Evolutionary conservation across 2,797 vertebrate species (phyloP).

Genomic region (Dendrocincla fuliginosa): DNA sequence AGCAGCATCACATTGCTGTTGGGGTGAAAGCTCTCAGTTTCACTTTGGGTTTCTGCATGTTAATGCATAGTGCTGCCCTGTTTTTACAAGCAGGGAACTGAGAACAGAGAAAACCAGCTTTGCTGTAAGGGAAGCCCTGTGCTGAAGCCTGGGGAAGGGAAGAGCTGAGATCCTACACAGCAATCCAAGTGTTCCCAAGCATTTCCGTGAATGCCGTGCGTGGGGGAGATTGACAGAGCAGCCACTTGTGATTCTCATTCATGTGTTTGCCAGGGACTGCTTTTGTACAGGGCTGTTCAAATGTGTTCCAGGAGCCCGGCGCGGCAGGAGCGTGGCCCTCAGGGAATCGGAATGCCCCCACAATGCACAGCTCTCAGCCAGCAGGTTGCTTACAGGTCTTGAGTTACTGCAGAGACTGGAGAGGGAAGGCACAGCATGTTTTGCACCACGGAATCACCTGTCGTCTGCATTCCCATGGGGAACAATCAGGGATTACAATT

Average conservation of each 20-base stretch:
- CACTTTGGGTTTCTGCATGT: background rate
- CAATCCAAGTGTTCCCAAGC: background rate
- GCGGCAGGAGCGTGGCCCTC: slow-evolving; percentile 33
- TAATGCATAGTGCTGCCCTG: background rate
- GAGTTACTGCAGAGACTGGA: background rate
- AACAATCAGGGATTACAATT: background rate
- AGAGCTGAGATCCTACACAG: background rate
- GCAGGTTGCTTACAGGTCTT: background rate
- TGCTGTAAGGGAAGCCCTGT: background rate
- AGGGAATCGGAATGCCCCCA: slow-evolving; percentile 24
- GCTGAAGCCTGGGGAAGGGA: background rate
- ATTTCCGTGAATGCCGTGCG: background rate
- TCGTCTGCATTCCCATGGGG: background rate
- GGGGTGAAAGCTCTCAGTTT: slow-evolving; percentile 5
- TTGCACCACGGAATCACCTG: background rate
- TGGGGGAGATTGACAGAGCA: slow-evolving; percentile 4
- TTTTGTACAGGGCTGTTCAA: slow-evolving; percentile 47
- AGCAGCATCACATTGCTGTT: background rate
- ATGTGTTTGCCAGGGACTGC: background rate
- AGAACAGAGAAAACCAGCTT: slow-evolving; percentile 7
- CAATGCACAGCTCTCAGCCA: background rate
- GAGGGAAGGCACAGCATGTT: background rate
- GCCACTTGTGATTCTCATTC: slow-evolving; percentile 49
- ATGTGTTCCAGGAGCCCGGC: slow-evolving; percentile 18
- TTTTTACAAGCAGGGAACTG: background rate